Evolutionary conservation across 1,140 invertebrate species (phyloP).

Genomic region (Caenorhabditis latens): DNA sequence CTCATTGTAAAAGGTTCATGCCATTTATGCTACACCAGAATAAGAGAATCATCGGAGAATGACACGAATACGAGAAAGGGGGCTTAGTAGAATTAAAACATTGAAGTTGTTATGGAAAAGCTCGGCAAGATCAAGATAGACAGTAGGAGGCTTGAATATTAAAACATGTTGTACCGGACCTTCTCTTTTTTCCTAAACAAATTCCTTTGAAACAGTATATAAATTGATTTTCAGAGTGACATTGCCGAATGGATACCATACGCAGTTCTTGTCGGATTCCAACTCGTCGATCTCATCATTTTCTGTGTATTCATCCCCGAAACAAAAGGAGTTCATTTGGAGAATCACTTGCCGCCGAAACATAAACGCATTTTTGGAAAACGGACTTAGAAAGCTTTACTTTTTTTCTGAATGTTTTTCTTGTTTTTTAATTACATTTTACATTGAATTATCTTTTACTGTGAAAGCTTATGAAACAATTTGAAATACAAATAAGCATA

Average conservation of each 20-base stretch:
- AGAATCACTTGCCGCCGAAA: slow-evolving; percentile 37
- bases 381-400: slow-evolving; percentile 44
- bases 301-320: slow-evolving; percentile 25
- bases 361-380: slow-evolving; percentile 33
- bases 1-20: too few relatives aligned
- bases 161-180: too few relatives aligned
- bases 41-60: too few relatives aligned
- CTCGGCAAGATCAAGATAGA: too few relatives aligned
- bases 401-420: slow-evolving; percentile 21
- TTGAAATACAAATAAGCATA: too few relatives aligned
- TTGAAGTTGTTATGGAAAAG: too few relatives aligned
- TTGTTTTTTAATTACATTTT: neutral
- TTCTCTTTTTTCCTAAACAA: too few relatives aligned
- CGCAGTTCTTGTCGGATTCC: slow-evolving; percentile 12
- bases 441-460: too few relatives aligned
- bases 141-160: too few relatives aligned
- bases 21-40: too few relatives aligned
- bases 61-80: too few relatives aligned
- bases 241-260: slow-evolving; percentile 22
- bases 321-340: slow-evolving; percentile 41
- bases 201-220: neutral
- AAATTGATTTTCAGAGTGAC: neutral
- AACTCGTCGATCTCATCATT: slow-evolving; percentile 4
- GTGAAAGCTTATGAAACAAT: neutral
- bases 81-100: too few relatives aligned